Evolutionary conservation across 2,113 vertebrate genomes (phyloP).

Genomic region (Rhinopomastus cyanomelas): DNA sequence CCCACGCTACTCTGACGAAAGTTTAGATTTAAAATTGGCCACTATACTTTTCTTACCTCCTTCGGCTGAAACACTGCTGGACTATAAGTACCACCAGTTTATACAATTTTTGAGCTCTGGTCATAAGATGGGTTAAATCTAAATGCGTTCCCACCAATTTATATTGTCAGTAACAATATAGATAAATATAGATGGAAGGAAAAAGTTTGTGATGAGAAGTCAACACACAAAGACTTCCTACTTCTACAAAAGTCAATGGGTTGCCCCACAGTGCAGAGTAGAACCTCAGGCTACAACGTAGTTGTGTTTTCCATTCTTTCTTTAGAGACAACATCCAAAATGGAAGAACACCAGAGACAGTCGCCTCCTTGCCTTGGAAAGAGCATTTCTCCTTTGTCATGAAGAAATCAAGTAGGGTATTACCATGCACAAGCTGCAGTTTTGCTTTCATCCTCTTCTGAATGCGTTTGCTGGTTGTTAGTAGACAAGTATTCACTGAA

Average conservation of each 20-base stretch:
- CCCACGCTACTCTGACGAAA: neutral
- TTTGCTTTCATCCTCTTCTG: neutral
- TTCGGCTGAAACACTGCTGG: neutral
- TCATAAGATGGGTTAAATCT: neutral
- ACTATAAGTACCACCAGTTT: neutral
- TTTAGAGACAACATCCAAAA: neutral
- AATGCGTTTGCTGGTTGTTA: neutral
- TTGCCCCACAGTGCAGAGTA: neutral
- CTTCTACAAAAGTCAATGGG: fast-evolving
- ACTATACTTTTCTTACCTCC: neutral
- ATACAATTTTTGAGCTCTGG: neutral
- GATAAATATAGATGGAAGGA: neutral
- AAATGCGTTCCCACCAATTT: neutral
- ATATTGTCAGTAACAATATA: neutral
- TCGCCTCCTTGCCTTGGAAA: neutral
- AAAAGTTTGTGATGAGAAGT: neutral
- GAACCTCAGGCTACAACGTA: neutral
- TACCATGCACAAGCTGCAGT: neutral
- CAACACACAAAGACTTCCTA: fast-evolving
- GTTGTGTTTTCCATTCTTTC: neutral
- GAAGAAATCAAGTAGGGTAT: neutral
- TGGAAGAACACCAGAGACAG: neutral
- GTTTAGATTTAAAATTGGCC: neutral
- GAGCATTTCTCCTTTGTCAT: fast-evolving
- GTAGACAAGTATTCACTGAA: conserved; percentile 11